Conservation (phyloP, 2,113 vertebrate genomes). For the Shinisaurus crocodilurus region DNA sequence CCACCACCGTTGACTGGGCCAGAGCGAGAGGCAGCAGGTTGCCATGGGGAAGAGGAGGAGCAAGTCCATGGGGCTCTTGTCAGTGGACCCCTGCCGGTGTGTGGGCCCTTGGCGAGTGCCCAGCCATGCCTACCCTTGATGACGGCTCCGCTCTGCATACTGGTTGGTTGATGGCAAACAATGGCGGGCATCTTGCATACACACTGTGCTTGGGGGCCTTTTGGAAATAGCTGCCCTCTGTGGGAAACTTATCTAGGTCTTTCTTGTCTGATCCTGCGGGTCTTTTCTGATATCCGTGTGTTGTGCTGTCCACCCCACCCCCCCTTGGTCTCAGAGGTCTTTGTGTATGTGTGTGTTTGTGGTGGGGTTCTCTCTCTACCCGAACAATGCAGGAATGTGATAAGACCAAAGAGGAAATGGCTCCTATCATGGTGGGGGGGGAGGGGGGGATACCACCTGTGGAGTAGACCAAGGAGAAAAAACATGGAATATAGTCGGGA, state of each 20-base stretch:
- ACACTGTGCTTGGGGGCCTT: not conserved
- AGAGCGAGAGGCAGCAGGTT: too few relatives aligned
- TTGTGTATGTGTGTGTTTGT: not conserved
- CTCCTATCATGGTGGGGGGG: not conserved
- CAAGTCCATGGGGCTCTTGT: too few relatives aligned
- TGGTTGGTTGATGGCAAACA: not conserved
- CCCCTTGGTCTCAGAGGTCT: not conserved
- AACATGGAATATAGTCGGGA: rapidly evolving
- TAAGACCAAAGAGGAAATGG: constrained; percentile 30
- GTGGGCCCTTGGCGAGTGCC: too few relatives aligned
- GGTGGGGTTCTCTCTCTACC: not conserved
- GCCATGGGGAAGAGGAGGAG: too few relatives aligned
- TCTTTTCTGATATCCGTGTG: not conserved
- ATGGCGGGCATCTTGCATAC: not conserved
- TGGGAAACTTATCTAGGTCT: not conserved
- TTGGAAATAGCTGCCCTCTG: too few relatives aligned
- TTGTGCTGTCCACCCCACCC: too few relatives aligned
- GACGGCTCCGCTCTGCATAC: not conserved
- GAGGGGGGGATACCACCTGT: not conserved
- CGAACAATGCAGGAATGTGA: not conserved
- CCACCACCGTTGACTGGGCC: too few relatives aligned
- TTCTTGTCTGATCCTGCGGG: not conserved
- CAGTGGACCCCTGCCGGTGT: too few relatives aligned
- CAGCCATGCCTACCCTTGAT: too few relatives aligned
- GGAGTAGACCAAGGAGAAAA: not conserved